Base-by-base conservation (phyloP, 2,113 vertebrate genomes). In the Reinhardtius hippoglossoides region DNA sequence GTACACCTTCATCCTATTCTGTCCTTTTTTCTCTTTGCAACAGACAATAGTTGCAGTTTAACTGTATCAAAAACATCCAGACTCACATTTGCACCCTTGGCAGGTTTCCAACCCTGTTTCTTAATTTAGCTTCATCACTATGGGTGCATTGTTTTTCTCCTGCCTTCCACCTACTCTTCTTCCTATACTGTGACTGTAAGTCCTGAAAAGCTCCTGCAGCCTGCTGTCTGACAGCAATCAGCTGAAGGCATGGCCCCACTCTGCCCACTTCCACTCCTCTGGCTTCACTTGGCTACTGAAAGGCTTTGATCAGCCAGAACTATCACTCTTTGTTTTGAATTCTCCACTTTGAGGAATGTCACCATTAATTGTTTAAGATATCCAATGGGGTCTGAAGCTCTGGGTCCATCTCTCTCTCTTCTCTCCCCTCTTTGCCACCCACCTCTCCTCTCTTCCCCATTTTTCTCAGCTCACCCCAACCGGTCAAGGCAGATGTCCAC, bases 81-180 rank as follows among this genome's bases (percentile, higher is more conserved):
- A 65, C 56, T 48, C 15, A 67, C 50, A 61, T 68, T 57, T 60
- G 59, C 44, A 35, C 54, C 10, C 2, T 55, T 68, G 66, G 82
- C 66, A 54, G 44, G 27, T 59, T 68, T 63, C 54, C 71, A 44
- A 76, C 46, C 46, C 6, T 7, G 58, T 72, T 59, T 81, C 46
- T 69, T 52, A 15, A 48, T 78, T 75, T 81, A 69, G 10, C 23
- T 59, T 74, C 57, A 21, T 80, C 26, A 61, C 56, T 44, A 35
- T 57, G 26, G 67, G 50, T 44, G 74, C 79, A 73, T 82, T 72
- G 78, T 85, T 81, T 62, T 15, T 31, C 5, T 7, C 31, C 31
- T 31, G 31, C 5, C 31, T 31, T 31, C 31, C 27, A 27, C 27
- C 31, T 7, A 31, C 5, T 31, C 5, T 31, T 31, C 5, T 31